A percentile compares a stretch with the other conserved stretches of the same genome.
These are phyloP conservation scores for Hydractinia symbiolongicarpus DNA, from an alignment of 30 jellyfish, hydroid and myxozoan genomes.

Conservation along the genomic window DNA sequence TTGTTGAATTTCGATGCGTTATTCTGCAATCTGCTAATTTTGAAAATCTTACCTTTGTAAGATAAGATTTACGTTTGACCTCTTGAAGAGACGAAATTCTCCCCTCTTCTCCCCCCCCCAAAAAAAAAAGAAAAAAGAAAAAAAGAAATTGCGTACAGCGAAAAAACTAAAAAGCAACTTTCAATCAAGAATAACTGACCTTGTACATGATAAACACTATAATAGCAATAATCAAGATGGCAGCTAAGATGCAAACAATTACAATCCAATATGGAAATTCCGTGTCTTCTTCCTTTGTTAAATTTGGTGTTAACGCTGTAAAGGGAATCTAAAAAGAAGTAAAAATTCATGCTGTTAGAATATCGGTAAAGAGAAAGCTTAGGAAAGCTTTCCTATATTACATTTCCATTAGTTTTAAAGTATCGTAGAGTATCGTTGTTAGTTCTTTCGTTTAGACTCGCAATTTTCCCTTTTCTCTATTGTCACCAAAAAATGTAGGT, in stretches of 20 bases:
- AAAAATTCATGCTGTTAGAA: background rate
- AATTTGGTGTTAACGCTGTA: constrained; percentile 18
- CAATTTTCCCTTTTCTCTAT: no score
- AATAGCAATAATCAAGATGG: constrained; percentile 61
- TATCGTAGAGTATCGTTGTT: no score
- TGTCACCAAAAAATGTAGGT: no score
- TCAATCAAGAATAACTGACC: constrained; percentile 34
- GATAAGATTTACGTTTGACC: no score
- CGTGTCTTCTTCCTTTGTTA: constrained; percentile 18
- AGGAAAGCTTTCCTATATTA: no score
- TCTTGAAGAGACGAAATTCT: background rate
- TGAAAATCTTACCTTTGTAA: no score
- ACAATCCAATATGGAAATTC: constrained; percentile 79
- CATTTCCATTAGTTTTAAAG: no score
- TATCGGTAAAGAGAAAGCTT: no score
- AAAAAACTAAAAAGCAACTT: background rate
- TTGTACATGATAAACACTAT: constrained; percentile 64
- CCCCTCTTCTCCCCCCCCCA: background rate
- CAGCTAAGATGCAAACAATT: constrained; percentile 71
- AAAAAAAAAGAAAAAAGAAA: no score
- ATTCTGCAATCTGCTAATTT: no score
- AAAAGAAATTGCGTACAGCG: background rate
- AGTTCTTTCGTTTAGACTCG: no score
- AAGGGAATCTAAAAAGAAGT: background rate
- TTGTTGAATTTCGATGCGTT: no score